Evolutionary conservation across 2,113 vertebrate genomes (phyloP).

Genomic region (Hydropotes inermis): DNA sequence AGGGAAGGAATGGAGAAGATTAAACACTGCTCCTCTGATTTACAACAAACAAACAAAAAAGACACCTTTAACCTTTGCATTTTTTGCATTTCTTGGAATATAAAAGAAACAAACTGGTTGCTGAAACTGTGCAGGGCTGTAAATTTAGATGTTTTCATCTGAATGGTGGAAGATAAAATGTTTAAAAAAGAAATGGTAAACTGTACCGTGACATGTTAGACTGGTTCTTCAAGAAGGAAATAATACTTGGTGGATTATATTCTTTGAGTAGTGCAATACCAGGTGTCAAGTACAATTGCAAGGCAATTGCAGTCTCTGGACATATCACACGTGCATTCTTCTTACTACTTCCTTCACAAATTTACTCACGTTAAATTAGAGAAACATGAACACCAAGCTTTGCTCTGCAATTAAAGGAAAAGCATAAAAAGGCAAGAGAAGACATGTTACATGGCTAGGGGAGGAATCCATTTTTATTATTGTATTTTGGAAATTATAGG

Average conservation of each 20-base stretch:
- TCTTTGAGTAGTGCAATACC: not conserved
- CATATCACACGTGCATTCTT: rapidly evolving
- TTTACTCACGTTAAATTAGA: not conserved
- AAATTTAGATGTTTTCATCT: not conserved
- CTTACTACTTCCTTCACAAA: not conserved
- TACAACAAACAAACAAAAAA: not conserved
- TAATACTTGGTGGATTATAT: not conserved
- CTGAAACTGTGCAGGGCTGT: not conserved
- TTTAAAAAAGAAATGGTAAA: not conserved
- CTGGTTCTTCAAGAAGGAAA: not conserved
- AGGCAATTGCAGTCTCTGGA: not conserved
- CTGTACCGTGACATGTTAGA: not conserved
- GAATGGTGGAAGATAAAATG: not conserved
- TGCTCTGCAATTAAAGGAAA: not conserved
- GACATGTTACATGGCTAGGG: not conserved
- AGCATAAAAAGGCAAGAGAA: not conserved
- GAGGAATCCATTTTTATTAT: not conserved
- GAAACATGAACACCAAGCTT: not conserved
- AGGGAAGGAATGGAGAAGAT: not conserved
- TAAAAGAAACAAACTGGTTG: not conserved
- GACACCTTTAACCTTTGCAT: not conserved
- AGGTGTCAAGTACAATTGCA: not conserved
- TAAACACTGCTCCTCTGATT: not conserved
- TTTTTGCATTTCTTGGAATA: not conserved
- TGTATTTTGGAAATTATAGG: not conserved